Evolutionary conservation across 1,140 invertebrate genomes (phyloP).

Genomic region (Neodiprion pinetum): DNA sequence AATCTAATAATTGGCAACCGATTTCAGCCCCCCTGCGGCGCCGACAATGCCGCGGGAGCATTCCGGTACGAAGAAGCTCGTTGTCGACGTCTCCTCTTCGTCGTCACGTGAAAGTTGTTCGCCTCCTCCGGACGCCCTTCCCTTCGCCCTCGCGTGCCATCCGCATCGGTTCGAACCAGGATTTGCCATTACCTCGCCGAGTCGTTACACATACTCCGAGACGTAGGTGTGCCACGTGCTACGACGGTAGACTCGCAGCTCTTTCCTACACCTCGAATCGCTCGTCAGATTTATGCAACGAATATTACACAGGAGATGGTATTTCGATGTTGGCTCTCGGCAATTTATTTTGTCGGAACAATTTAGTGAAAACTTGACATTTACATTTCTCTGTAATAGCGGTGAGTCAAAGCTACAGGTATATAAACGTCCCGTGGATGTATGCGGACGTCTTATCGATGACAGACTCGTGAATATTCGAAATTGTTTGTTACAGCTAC

Average conservation of each 20-base stretch:
- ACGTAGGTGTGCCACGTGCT: too few relatives aligned
- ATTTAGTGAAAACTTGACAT: too few relatives aligned
- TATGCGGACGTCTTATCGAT: too few relatives aligned
- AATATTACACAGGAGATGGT: neutral
- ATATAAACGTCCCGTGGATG: too few relatives aligned
- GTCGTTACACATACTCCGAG: neutral
- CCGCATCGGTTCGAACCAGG: neutral
- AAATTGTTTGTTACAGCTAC: too few relatives aligned
- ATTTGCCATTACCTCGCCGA: neutral
- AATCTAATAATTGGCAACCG: neutral
- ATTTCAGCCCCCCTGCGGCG: slow-evolving; percentile 18
- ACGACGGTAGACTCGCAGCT: too few relatives aligned
- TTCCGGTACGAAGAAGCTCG: slow-evolving; percentile 44
- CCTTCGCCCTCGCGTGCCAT: neutral
- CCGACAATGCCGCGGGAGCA: slow-evolving; percentile 32
- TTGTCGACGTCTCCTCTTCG: neutral
- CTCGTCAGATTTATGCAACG: neutral
- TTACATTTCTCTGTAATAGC: too few relatives aligned
- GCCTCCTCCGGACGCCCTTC: slow-evolving; percentile 20
- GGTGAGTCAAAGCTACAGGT: too few relatives aligned
- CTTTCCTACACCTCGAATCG: neutral
- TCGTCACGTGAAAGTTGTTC: slow-evolving; percentile 50
- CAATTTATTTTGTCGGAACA: neutral
- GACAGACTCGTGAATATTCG: too few relatives aligned
- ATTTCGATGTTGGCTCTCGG: neutral